These are phyloP conservation scores for Doris montereyensis DNA, from an alignment of 2,888 invertebrate species.

Conservation along the genomic window DNA sequence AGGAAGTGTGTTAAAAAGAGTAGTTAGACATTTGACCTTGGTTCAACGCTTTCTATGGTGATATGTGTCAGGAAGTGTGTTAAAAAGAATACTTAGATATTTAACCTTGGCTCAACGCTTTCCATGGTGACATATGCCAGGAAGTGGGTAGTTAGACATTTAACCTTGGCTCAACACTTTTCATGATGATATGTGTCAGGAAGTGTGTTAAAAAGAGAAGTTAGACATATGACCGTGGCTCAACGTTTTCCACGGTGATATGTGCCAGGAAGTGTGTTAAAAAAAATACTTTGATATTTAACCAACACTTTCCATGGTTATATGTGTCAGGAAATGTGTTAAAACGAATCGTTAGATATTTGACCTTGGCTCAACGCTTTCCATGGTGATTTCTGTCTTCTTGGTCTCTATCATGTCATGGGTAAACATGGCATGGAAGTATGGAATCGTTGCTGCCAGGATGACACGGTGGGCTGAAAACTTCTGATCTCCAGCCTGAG, in stretches of 20 bases:
- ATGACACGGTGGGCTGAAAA: slow-evolving; percentile 89
- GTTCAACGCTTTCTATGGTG: slow-evolving; percentile 70
- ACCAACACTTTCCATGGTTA: neutral
- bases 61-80: neutral
- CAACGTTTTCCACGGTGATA: too few species aligned
- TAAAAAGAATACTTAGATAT: neutral
- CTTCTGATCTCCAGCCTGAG: slow-evolving; percentile 66
- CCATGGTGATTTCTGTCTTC: slow-evolving; percentile 85
- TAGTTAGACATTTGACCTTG: slow-evolving; percentile 70
- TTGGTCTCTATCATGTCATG: slow-evolving; percentile 89
- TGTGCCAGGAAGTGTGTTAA: too few species aligned
- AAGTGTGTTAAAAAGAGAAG: too few species aligned
- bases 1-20: too few species aligned
- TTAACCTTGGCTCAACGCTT: slow-evolving; percentile 84
- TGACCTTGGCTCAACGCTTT: slow-evolving; percentile 85
- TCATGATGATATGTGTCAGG: too few species aligned
- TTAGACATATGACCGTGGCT: too few species aligned
- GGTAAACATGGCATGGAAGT: slow-evolving; percentile 92
- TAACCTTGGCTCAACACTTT: too few species aligned
- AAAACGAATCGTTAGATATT: neutral
- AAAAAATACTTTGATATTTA: neutral
- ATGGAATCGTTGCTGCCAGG: slow-evolving; percentile 88
- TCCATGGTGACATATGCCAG: slow-evolving; percentile 85
- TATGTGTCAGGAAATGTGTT: neutral
- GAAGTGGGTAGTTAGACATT: too few species aligned